A percentile compares a stretch with the other conserved stretches of the same genome.
Evolutionary conservation across 2,113 vertebrate genomes (phyloP).

Genomic region (Pelobates fuscus): DNA sequence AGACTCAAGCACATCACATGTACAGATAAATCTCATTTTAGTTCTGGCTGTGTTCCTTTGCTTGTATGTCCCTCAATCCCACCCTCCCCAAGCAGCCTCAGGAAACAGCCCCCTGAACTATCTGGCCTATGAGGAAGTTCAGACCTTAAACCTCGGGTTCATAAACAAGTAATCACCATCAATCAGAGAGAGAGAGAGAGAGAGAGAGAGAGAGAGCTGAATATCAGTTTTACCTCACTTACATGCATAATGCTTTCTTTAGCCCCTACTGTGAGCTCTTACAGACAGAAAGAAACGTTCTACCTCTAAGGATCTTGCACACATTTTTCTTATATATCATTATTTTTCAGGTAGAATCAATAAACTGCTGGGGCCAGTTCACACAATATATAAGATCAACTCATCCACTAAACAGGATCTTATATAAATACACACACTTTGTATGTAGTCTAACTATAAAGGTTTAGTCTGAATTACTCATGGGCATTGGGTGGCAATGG

Average conservation of each 20-base stretch:
- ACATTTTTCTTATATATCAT: conserved; percentile 70
- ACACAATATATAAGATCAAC: too few species aligned
- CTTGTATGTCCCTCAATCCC: conserved; percentile 14
- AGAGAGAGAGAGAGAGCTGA: too few species aligned
- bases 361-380: too few species aligned
- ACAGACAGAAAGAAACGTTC: conserved; percentile 79
- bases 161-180: conserved; percentile 85
- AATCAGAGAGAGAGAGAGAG: conserved; percentile 77
- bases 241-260: conserved; percentile 20
- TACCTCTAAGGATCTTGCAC: conserved; percentile 45
- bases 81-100: conserved; percentile 70
- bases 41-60: conserved; percentile 21
- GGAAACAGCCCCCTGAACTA: conserved; percentile 79
- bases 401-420: too few species aligned
- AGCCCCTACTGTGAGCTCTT: conserved; percentile 72
- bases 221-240: conserved; percentile 68
- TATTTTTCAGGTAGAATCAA: conserved; percentile 75
- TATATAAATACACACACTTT: too few species aligned
- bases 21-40: too few species aligned
- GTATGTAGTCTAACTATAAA: too few species aligned
- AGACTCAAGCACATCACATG: too few species aligned
- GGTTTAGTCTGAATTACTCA: too few species aligned
- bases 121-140: conserved; percentile 81
- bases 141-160: conserved; percentile 83
- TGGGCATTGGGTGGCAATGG: too few species aligned